Conservation (phyloP, 2,888 invertebrate genomes). For the Cephus rjabovi region DNA sequence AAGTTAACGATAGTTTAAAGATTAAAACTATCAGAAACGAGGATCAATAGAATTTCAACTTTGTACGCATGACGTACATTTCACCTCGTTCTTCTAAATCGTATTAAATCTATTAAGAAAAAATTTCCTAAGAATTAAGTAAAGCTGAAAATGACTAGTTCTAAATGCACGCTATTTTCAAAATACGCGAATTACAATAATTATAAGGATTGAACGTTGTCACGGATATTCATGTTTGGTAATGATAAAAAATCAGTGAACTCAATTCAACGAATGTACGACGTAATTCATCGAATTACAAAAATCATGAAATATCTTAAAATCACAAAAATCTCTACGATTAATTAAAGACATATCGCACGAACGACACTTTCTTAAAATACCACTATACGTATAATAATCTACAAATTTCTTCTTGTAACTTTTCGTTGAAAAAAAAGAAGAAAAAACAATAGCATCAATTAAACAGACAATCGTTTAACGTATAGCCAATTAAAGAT, state of each 20-base stretch:
- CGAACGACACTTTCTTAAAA: neutral
- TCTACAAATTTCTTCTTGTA: neutral
- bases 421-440: neutral
- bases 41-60: neutral
- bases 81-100: neutral
- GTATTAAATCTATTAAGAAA: slow-evolving; percentile 9
- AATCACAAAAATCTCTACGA: neutral
- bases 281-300: neutral
- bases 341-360: neutral
- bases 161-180: slow-evolving; percentile 16
- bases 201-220: neutral
- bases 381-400: neutral
- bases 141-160: slow-evolving; percentile 36
- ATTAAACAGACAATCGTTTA: neutral
- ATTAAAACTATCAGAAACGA: neutral
- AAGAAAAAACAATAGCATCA: neutral
- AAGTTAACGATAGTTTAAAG: neutral
- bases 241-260: neutral
- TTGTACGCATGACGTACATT: neutral
- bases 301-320: neutral
- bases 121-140: slow-evolving; percentile 16
- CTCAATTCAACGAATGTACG: neutral
- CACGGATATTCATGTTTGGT: neutral
- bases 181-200: neutral
- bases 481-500: neutral